phyloP scores from a whole-genome alignment of 2,797 vertebrate genomes.

The Anas flavirostris region DNA sequence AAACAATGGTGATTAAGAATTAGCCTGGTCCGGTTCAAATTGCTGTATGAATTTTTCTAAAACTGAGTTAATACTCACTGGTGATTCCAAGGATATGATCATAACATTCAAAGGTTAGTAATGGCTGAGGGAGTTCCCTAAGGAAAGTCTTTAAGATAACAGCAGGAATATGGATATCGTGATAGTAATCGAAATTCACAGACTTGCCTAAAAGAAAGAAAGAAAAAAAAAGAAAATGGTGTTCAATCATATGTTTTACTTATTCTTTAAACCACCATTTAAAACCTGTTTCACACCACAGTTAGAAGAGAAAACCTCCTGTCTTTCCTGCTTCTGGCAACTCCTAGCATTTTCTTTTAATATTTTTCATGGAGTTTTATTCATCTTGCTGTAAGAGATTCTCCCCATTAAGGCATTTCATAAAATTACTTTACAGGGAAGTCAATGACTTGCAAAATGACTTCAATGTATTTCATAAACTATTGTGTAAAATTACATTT shows the following conservation, averaged over 20 bases:
- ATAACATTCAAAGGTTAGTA: slow-evolving; percentile 85
- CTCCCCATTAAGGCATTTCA: not conserved
- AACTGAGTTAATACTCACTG: slow-evolving; percentile 72
- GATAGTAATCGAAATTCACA: slow-evolving; percentile 82
- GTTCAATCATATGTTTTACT: not conserved
- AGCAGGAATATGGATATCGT: slow-evolving; percentile 83
- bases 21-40: not conserved
- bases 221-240: not conserved
- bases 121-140: slow-evolving; percentile 86
- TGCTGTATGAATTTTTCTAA: not conserved
- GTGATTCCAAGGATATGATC: slow-evolving; percentile 81
- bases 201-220: slow-evolving; percentile 80
- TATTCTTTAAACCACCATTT: not conserved
- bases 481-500: not conserved
- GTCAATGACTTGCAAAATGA: not conserved
- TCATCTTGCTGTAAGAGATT: not conserved
- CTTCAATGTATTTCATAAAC: not conserved
- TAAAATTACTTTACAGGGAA: not conserved
- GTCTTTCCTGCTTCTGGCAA: not conserved
- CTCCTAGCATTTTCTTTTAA: not conserved
- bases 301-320: not conserved
- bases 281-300: not conserved
- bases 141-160: slow-evolving; percentile 90
- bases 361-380: not conserved
- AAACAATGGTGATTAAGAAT: not conserved